Percentiles rank a stretch among this genome's conserved stretches.
Conservation (phyloP, 2,888 invertebrate genomes). For the Koerneria pararmatus region DNA sequence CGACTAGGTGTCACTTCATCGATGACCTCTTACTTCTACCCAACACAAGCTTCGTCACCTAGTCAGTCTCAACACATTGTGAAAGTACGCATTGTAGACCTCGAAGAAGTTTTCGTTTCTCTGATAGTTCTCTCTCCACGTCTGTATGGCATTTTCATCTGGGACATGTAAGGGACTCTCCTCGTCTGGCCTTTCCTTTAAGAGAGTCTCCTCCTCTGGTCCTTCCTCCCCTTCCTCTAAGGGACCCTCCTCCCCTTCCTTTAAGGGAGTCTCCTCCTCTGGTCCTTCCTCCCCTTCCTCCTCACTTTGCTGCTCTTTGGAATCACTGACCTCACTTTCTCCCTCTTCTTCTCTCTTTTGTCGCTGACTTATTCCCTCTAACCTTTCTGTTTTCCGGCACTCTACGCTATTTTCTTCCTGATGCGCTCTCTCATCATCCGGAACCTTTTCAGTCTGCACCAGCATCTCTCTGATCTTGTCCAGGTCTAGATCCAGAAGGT, state of each 20-base stretch:
- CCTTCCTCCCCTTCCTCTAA: slow-evolving; percentile 17
- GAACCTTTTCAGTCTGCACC: slow-evolving; percentile 15
- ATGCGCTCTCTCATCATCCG: background rate
- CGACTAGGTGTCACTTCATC: too few species aligned
- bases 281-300: slow-evolving; percentile 14
- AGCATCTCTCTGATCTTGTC: slow-evolving; percentile 13
- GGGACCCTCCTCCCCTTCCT: background rate
- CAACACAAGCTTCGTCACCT: too few species aligned
- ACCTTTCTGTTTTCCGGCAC: slow-evolving; percentile 17
- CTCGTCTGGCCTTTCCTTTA: background rate
- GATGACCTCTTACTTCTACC: too few species aligned
- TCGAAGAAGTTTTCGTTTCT: slow-evolving; percentile 10
- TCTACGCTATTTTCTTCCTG: background rate
- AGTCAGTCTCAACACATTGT: too few species aligned
- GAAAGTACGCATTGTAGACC: slow-evolving; percentile 18
- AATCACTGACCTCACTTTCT: slow-evolving; percentile 11
- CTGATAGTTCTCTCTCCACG: background rate
- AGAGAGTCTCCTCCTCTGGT: slow-evolving; percentile 14
- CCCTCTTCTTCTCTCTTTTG: slow-evolving; percentile 22
- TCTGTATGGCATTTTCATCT: background rate
- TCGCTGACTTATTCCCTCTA: slow-evolving; percentile 25
- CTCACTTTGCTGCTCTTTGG: slow-evolving; percentile 18
- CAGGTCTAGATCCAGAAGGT: background rate
- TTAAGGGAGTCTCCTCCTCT: slow-evolving; percentile 8
- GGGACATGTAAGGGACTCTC: background rate